A percentile compares a stretch with the other conserved stretches of the same genome.
Evolutionary conservation across 2,797 vertebrate species (phyloP).

Genomic region (Sebastes nivosus): DNA sequence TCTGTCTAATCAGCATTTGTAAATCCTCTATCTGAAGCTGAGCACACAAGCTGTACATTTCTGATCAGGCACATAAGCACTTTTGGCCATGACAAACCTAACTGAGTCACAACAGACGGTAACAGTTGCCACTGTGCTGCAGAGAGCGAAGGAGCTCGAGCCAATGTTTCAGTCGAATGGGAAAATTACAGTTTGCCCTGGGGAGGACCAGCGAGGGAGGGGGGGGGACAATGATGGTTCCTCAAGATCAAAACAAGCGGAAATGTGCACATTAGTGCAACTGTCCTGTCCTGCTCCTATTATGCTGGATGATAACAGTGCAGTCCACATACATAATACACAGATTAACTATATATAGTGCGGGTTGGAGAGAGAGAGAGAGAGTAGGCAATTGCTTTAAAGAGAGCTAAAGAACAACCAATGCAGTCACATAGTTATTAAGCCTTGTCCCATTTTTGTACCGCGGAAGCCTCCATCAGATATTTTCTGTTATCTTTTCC

Average conservation of each 20-base stretch:
- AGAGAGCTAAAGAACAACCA: neutral
- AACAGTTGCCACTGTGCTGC: conserved; percentile 65
- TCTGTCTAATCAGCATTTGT: conserved; percentile 5
- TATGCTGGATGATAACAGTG: conserved; percentile 4
- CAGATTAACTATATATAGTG: conserved; percentile 25
- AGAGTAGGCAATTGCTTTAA: neutral
- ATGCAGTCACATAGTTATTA: neutral
- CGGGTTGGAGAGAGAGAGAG: neutral
- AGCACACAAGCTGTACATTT: conserved; percentile 35
- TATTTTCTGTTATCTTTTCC: neutral
- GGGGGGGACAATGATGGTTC: conserved; percentile 17
- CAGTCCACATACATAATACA: conserved; percentile 11
- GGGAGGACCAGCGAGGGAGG: conserved; percentile 15
- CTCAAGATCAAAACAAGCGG: conserved; percentile 65
- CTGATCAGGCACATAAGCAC: conserved; percentile 46
- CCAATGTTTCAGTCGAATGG: conserved; percentile 58
- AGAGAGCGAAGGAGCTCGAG: conserved; percentile 36
- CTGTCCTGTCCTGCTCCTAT: conserved; percentile 4
- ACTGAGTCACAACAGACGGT: conserved; percentile 72
- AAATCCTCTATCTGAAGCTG: conserved; percentile 30
- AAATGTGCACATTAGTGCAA: conserved; percentile 54
- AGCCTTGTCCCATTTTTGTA: neutral
- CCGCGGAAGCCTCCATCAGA: neutral
- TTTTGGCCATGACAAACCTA: conserved; percentile 64
- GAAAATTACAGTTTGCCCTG: conserved; percentile 63